phyloP scores from a whole-genome alignment of 2,113 vertebrate genomes.

The Urocynchramus pylzowi region DNA sequence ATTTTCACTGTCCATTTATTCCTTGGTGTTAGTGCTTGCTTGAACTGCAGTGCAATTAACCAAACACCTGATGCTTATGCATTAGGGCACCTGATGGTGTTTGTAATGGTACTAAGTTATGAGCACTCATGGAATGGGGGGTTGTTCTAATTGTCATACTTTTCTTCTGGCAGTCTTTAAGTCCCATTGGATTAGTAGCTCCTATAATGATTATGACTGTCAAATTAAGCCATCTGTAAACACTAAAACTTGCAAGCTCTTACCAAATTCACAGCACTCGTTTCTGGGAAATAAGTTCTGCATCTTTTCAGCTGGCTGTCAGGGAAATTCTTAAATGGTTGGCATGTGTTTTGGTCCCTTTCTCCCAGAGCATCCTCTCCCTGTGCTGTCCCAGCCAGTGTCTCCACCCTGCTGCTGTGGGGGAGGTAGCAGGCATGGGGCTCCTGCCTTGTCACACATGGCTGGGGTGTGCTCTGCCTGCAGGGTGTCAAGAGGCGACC shows the following conservation, averaged over 20 bases:
- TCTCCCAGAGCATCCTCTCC: background rate
- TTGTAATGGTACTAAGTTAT: constrained; percentile 8
- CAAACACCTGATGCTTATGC: background rate
- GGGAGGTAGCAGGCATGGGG: background rate
- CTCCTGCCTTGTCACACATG: background rate
- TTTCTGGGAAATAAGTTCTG: constrained; percentile 30
- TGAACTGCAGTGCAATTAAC: background rate
- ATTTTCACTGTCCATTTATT: background rate
- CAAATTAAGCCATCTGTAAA: constrained; percentile 79
- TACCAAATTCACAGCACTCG: constrained; percentile 40
- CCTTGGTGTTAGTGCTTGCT: background rate
- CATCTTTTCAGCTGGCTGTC: background rate
- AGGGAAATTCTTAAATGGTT: background rate
- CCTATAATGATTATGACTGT: constrained; percentile 67
- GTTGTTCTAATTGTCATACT: constrained; percentile 55
- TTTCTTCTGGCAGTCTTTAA: constrained; percentile 67
- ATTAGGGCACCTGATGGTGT: background rate
- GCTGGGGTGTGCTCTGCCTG: background rate
- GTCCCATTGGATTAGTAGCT: constrained; percentile 71
- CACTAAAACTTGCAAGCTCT: constrained; percentile 56
- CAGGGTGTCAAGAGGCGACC: background rate
- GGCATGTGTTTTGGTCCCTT: background rate
- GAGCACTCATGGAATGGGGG: constrained; percentile 1
- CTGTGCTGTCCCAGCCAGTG: accelerated
- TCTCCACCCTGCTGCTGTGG: background rate